A percentile compares a stretch with the other conserved stretches of the same genome.
Conservation (phyloP, 2,797 vertebrate species). For the Hemitrygon akajei region DNA sequence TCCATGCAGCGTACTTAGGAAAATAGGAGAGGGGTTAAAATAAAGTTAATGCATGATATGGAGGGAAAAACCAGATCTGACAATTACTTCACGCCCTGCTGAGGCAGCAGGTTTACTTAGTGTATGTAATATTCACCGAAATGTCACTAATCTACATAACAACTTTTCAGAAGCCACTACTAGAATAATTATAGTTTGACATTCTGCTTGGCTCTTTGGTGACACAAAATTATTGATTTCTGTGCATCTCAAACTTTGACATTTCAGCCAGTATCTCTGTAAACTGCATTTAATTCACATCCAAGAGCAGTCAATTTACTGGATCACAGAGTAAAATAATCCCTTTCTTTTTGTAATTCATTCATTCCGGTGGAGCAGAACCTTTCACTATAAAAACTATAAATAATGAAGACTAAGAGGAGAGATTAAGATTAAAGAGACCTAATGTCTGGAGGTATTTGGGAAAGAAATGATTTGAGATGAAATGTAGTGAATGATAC, state of each 20-base stretch:
- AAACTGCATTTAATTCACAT: not conserved
- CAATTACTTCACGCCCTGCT: not conserved
- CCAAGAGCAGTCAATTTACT: not conserved
- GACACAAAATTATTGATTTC: not conserved
- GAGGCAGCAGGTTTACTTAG: not conserved
- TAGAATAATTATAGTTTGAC: not conserved
- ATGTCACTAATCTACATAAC: not conserved
- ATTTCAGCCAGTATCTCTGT: not conserved
- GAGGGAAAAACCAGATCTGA: too few relatives aligned
- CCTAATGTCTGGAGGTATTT: too few relatives aligned
- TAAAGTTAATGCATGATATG: too few relatives aligned
- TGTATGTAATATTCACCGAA: not conserved
- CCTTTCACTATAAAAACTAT: not conserved
- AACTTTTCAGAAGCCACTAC: not conserved
- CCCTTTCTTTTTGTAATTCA: not conserved
- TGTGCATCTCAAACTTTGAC: not conserved
- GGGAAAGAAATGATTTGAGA: too few relatives aligned
- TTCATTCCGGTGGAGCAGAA: not conserved
- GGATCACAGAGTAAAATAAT: not conserved
- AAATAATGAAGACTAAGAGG: too few relatives aligned
- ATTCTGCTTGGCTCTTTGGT: not conserved
- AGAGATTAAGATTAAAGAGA: too few relatives aligned
- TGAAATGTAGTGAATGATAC: too few relatives aligned
- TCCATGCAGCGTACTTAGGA: too few relatives aligned
- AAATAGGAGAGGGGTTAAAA: too few relatives aligned